A percentile compares a stretch with the other conserved stretches of the same genome.
These are phyloP conservation scores for Holotrichia oblita DNA, from an alignment of 1,140 invertebrate genomes.

Conservation along the genomic window DNA sequence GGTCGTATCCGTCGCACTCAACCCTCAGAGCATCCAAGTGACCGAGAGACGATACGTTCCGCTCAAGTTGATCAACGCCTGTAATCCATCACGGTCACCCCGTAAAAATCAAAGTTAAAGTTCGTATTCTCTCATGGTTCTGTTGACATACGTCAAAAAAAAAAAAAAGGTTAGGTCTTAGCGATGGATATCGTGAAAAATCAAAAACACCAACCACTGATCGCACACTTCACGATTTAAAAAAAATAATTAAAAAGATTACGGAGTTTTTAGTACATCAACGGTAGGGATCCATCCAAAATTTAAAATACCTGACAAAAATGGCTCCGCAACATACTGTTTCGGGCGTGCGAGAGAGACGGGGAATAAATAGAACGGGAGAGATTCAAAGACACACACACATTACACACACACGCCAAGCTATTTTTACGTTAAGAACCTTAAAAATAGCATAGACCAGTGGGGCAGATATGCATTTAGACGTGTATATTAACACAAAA, in stretches of 20 bases:
- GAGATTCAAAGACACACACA: conserved; percentile 46
- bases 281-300: conserved; percentile 35
- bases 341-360: conserved; percentile 33
- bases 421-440: conserved; percentile 59
- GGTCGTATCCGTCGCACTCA: conserved; percentile 49
- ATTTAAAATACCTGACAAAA: conserved; percentile 51
- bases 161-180: conserved; percentile 42
- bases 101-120: conserved; percentile 24
- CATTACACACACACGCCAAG: conserved; percentile 47
- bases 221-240: conserved; percentile 16
- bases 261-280: neutral
- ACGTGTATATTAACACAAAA: conserved; percentile 51
- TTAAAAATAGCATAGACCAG: conserved; percentile 59
- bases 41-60: neutral
- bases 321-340: conserved; percentile 58
- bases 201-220: conserved; percentile 29
- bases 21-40: conserved; percentile 41
- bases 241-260: neutral
- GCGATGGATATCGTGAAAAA: neutral
- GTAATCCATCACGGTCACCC: conserved; percentile 23
- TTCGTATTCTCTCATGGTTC: conserved; percentile 37
- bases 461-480: conserved; percentile 57
- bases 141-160: conserved; percentile 44
- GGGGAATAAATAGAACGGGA: conserved; percentile 38
- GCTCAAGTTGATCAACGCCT: neutral